These are phyloP conservation scores for Champsocephalus esox DNA, from an alignment of 2,797 vertebrate species.

Conservation along the genomic window DNA sequence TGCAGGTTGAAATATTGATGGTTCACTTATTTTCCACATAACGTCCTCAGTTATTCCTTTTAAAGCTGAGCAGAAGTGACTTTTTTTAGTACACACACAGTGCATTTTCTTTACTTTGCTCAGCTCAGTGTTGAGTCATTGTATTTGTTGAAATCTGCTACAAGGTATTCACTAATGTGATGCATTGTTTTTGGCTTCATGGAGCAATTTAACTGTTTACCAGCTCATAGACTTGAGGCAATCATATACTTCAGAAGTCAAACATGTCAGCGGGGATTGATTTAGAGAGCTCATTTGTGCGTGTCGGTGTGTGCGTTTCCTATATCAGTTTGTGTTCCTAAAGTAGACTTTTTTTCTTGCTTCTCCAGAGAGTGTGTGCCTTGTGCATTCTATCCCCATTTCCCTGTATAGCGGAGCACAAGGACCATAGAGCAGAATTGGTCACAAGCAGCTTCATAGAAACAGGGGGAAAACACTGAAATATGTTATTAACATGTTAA, in stretches of 20 bases:
- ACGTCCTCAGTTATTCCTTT: slow-evolving; percentile 1
- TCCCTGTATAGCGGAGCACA: slow-evolving; percentile 20
- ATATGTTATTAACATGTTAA: too few species aligned
- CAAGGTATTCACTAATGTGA: slow-evolving; percentile 38
- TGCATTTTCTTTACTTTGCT: slow-evolving; percentile 3
- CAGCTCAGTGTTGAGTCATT: slow-evolving; percentile 14
- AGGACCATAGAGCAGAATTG: slow-evolving; percentile 27
- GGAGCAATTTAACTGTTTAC: slow-evolving; percentile 70
- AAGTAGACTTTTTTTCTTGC: slow-evolving; percentile 16
- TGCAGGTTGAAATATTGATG: neutral
- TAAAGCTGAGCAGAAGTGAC: neutral
- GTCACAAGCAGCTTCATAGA: slow-evolving; percentile 2
- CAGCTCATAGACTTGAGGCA: slow-evolving; percentile 54
- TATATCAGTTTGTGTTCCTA: slow-evolving; percentile 5
- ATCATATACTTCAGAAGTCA: slow-evolving; percentile 61
- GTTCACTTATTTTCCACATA: neutral
- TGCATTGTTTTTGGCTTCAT: slow-evolving; percentile 52
- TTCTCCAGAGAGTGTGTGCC: slow-evolving; percentile 33
- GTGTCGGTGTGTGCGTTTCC: slow-evolving; percentile 1
- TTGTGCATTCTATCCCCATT: slow-evolving; percentile 29
- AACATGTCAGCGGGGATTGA: slow-evolving; percentile 58
- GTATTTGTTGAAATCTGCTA: slow-evolving; percentile 29
- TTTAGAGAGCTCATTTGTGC: slow-evolving; percentile 29
- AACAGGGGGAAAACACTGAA: neutral
- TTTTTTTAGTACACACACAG: slow-evolving; percentile 2